A percentile compares a stretch with the other conserved stretches of the same genome.
phyloP scores from a whole-genome alignment of 1,140 invertebrate genomes.

The Homarus americanus region DNA sequence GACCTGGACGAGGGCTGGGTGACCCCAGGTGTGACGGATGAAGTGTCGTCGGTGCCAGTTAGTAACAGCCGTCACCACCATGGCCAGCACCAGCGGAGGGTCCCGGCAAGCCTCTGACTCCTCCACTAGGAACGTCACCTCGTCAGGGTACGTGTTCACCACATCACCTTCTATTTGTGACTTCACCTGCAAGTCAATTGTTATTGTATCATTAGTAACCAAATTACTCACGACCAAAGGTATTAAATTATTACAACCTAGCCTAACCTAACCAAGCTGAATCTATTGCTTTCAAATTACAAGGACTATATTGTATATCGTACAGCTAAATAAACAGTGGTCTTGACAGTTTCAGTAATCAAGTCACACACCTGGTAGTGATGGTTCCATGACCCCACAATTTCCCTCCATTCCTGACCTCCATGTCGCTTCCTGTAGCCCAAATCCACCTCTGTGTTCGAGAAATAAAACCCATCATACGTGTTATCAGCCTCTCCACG shows the following conservation, averaged over 20 bases:
- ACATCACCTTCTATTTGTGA: neutral
- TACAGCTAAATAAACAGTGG: too few relatives aligned
- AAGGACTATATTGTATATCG: too few relatives aligned
- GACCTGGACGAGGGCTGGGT: neutral
- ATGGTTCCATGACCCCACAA: neutral
- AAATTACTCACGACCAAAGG: too few relatives aligned
- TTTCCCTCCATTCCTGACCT: too few relatives aligned
- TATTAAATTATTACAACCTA: too few relatives aligned
- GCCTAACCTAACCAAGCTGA: too few relatives aligned
- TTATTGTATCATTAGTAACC: too few relatives aligned
- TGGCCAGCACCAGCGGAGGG: slow-evolving; percentile 16
- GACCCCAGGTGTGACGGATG: slow-evolving; percentile 54
- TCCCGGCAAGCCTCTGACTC: neutral
- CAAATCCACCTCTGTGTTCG: too few relatives aligned
- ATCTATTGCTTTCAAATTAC: too few relatives aligned
- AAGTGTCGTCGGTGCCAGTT: slow-evolving; percentile 21
- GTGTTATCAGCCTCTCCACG: neutral
- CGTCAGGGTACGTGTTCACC: slow-evolving; percentile 21
- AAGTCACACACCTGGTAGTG: neutral
- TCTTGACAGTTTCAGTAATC: too few relatives aligned
- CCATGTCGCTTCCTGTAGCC: too few relatives aligned
- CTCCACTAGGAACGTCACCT: neutral
- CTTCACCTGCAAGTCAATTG: slow-evolving; percentile 3
- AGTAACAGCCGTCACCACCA: slow-evolving; percentile 36
- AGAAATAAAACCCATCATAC: too few relatives aligned